These are phyloP conservation scores for Crotophaga sulcirostris DNA, from an alignment of 2,113 vertebrate species.

Conservation along the genomic window DNA sequence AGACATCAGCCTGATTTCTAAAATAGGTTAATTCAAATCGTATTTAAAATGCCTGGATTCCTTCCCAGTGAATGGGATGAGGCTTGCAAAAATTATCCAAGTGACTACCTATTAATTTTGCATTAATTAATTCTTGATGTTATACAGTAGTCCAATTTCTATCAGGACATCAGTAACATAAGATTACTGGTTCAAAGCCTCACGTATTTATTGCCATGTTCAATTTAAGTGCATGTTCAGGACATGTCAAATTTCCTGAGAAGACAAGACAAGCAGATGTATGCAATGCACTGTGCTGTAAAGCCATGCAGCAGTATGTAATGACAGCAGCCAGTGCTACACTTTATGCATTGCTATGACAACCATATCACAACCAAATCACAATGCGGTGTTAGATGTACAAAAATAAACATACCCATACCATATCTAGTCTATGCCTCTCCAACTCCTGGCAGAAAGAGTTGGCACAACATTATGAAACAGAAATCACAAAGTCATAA, in stretches of 20 bases:
- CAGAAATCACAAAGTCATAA: slow-evolving; percentile 91
- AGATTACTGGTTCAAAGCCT: slow-evolving; percentile 38
- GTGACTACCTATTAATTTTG: slow-evolving; percentile 8
- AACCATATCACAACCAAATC: slow-evolving; percentile 94
- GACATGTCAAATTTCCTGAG: slow-evolving; percentile 57
- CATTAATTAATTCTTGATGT: not conserved
- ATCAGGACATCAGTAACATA: slow-evolving; percentile 55
- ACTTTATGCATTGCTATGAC: slow-evolving; percentile 97
- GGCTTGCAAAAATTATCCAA: slow-evolving; percentile 31
- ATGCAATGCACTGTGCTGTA: slow-evolving; percentile 90
- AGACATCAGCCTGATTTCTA: not conserved
- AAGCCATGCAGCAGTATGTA: slow-evolving; percentile 94
- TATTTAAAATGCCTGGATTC: not conserved
- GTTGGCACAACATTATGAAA: slow-evolving; percentile 98
- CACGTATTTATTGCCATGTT: slow-evolving; percentile 14
- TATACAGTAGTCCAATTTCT: slow-evolving; percentile 28
- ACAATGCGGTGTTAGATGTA: slow-evolving; percentile 98
- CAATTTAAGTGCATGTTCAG: slow-evolving; percentile 54
- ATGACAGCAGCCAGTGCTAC: slow-evolving; percentile 96
- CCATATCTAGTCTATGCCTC: slow-evolving; percentile 99
- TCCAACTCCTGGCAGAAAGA: slow-evolving; percentile 99
- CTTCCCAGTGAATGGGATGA: slow-evolving; percentile 7
- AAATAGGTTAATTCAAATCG: not conserved
- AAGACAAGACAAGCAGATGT: slow-evolving; percentile 84
- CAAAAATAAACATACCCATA: slow-evolving; percentile 99